These are phyloP conservation scores for Plagiodera versicolora DNA, from an alignment of 2,888 invertebrate species.

Conservation along the genomic window DNA sequence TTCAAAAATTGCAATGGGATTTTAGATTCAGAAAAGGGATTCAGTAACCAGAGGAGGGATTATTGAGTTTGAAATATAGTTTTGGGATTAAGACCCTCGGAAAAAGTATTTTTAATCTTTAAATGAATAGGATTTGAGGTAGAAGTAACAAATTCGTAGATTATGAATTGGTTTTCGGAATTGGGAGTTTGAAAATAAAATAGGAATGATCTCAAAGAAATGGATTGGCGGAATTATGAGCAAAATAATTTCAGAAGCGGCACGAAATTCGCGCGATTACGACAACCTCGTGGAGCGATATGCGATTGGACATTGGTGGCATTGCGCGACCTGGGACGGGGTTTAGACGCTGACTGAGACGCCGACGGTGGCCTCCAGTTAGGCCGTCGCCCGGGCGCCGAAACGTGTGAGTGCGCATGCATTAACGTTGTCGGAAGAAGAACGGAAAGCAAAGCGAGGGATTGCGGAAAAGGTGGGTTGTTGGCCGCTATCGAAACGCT, in stretches of 20 bases:
- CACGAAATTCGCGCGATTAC: not conserved
- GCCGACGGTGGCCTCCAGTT: constrained; percentile 36
- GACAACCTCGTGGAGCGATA: constrained; percentile 4
- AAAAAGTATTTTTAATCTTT: too few species aligned
- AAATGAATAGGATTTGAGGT: too few species aligned
- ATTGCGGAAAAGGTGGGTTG: constrained; percentile 12
- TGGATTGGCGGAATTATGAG: too few species aligned
- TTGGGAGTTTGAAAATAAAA: too few species aligned
- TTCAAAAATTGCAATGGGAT: too few species aligned
- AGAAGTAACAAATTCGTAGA: too few species aligned
- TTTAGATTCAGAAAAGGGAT: not conserved
- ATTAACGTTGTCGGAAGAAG: not conserved
- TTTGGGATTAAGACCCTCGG: too few species aligned
- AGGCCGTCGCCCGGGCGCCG: constrained; percentile 46
- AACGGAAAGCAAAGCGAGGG: too few species aligned
- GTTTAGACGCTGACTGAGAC: constrained; percentile 17
- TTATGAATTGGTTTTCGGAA: too few species aligned
- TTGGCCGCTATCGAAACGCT: constrained; percentile 12
- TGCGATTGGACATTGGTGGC: constrained; percentile 21
- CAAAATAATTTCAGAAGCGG: not conserved
- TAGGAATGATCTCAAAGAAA: too few species aligned
- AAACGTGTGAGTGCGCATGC: constrained; percentile 20
- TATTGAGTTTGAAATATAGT: too few species aligned
- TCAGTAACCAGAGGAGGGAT: not conserved
- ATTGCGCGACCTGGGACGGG: constrained; percentile 27